These are phyloP conservation scores for Archegozetes longisetosus DNA, from an alignment of 1,140 invertebrate species.

Conservation along the genomic window DNA sequence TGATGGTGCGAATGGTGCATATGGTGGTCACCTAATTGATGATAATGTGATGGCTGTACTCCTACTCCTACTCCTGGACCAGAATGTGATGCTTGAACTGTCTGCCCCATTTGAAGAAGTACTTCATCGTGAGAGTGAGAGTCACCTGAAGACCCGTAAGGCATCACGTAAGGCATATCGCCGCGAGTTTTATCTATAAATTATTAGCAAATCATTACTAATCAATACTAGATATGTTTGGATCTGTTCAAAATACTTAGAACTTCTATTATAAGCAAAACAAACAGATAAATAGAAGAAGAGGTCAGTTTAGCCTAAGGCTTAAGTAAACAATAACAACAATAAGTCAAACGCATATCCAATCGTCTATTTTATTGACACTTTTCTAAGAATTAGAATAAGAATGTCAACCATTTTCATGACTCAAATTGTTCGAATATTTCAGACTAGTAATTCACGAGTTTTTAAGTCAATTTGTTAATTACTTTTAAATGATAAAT, in stretches of 20 bases:
- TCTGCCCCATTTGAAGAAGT: neutral
- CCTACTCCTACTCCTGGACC: neutral
- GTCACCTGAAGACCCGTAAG: neutral
- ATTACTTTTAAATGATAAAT: no score
- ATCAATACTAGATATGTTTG: no score
- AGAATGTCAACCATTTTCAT: no score
- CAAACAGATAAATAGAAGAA: no score
- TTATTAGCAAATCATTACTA: neutral
- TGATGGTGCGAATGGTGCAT: neutral
- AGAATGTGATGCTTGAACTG: neutral
- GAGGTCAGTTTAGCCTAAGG: neutral
- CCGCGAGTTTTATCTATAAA: neutral
- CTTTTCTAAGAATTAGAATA: no score
- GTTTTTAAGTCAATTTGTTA: no score
- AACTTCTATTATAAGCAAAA: no score
- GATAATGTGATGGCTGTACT: neutral
- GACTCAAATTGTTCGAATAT: no score
- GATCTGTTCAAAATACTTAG: no score
- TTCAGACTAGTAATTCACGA: no score
- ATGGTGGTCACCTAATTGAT: neutral
- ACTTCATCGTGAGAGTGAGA: neutral
- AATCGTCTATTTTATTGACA: no score
- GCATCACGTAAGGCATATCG: neutral
- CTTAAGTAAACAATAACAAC: neutral
- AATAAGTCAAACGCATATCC: neutral